These are phyloP conservation scores for Bufo bufo DNA, from an alignment of 2,113 vertebrate genomes.

Conservation along the genomic window DNA sequence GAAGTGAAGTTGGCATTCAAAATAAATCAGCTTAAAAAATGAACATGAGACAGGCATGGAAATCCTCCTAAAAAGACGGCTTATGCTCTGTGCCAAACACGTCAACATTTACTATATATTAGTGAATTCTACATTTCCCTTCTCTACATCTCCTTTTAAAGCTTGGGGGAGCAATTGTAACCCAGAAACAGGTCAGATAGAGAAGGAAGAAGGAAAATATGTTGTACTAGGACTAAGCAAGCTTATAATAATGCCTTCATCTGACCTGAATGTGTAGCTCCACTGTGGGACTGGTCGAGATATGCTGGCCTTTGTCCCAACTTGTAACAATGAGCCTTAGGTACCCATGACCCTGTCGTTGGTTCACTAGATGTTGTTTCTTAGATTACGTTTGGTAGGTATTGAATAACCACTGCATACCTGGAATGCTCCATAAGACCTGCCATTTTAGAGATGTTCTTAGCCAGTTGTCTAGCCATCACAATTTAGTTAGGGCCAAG, in stretches of 20 bases:
- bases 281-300: no score
- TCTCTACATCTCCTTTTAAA: not conserved
- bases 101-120: not conserved
- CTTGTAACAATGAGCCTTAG: no score
- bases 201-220: not conserved
- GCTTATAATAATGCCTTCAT: not conserved
- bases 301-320: no score
- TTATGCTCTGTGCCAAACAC: not conserved
- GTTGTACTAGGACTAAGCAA: not conserved
- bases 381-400: no score
- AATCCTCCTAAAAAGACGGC: not conserved
- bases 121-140: not conserved
- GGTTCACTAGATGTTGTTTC: no score
- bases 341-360: no score
- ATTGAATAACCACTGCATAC: no score
- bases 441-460: no score
- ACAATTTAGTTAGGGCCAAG: no score
- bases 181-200: not conserved
- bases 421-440: no score
- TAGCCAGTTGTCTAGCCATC: no score
- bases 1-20: not conserved
- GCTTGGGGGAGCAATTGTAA: not conserved
- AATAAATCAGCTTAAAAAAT: slow-evolving; percentile 45
- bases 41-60: not conserved
- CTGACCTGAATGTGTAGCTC: no score